Evolutionary conservation across 92 coral and sea anemone genomes (phyloP).

Genomic region (Palythoa grandis): DNA sequence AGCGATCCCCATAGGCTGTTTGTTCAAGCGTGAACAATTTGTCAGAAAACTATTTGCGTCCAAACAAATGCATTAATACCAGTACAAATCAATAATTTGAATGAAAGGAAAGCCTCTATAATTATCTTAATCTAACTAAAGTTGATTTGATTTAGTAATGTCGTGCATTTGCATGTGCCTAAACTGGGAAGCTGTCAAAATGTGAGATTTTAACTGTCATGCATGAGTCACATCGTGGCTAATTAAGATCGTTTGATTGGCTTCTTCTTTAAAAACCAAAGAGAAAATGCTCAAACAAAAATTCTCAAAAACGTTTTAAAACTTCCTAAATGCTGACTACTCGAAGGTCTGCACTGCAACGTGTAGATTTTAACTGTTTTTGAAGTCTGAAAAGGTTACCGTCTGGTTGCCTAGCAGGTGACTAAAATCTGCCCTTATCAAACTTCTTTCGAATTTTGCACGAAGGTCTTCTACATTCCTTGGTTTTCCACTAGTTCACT

Average conservation of each 20-base stretch:
- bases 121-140: neutral
- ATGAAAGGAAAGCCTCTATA: neutral
- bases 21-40: neutral
- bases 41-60: neutral
- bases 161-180: neutral
- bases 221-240: neutral
- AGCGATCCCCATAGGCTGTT: neutral
- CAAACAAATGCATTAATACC: neutral
- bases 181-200: neutral
- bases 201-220: neutral
- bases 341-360: too few relatives aligned
- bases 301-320: neutral
- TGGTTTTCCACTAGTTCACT: too few relatives aligned
- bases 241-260: neutral
- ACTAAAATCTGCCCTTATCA: too few relatives aligned
- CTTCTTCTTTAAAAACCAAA: neutral
- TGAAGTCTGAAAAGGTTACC: neutral
- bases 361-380: neutral
- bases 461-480: neutral
- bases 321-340: neutral
- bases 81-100: neutral
- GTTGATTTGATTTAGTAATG: neutral
- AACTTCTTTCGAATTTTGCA: neutral
- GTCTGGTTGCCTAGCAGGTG: neutral
- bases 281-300: neutral